phyloP scores from a whole-genome alignment of 2,113 vertebrate species.

The Nothoprocta pentlandii region DNA sequence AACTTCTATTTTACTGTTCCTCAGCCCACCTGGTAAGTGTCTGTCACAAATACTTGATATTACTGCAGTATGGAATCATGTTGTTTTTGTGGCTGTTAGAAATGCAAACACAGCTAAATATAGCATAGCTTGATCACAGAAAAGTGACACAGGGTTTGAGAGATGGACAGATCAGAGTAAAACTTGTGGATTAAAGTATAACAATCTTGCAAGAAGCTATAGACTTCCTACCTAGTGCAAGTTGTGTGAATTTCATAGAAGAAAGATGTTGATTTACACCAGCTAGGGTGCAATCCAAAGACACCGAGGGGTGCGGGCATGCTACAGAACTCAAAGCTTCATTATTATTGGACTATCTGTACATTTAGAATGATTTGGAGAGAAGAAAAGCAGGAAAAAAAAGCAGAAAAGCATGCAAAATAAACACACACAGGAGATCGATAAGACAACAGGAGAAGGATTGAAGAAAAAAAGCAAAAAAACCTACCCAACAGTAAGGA shows the following conservation, averaged over 20 bases:
- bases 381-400: not conserved
- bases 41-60: not conserved
- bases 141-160: fast-evolving
- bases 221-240: not conserved
- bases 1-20: not conserved
- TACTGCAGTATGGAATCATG: fast-evolving
- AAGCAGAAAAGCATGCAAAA: not conserved
- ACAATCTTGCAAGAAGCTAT: not conserved
- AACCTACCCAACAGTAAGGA: not conserved
- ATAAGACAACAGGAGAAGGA: not conserved
- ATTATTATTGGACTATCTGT: not conserved
- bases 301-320: not conserved
- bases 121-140: not conserved
- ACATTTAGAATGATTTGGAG: not conserved
- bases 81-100: not conserved
- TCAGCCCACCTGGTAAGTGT: not conserved
- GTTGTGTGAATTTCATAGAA: not conserved
- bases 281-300: not conserved
- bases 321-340: not conserved
- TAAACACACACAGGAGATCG: not conserved
- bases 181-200: not conserved
- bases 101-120: not conserved
- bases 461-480: not conserved
- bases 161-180: not conserved
- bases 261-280: not conserved